Evolutionary conservation across 1,140 invertebrate species (phyloP).

Genomic region (Magallana angulata): DNA sequence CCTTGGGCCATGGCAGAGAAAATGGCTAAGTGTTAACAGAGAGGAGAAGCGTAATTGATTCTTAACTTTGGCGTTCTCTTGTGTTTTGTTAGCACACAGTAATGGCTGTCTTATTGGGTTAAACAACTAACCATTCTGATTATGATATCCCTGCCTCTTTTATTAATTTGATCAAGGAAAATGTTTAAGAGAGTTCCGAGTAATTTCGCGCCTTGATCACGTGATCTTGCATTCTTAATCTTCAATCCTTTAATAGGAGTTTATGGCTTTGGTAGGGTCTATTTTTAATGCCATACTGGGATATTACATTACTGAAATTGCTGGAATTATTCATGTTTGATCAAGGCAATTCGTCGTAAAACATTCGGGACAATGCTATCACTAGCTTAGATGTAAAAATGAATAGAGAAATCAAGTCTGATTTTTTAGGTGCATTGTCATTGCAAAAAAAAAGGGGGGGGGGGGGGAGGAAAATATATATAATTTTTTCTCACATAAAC

Average conservation of each 20-base stretch:
- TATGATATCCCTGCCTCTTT: slow-evolving; percentile 46
- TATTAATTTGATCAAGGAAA: slow-evolving; percentile 57
- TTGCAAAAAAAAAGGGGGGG: no score
- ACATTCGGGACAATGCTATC: no score
- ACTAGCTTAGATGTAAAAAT: no score
- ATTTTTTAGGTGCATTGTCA: no score
- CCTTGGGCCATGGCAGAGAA: slow-evolving; percentile 25
- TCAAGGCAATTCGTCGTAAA: no score
- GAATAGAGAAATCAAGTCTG: no score
- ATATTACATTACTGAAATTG: no score
- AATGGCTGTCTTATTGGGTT: slow-evolving; percentile 48
- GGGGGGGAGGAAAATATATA: no score
- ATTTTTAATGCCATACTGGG: neutral
- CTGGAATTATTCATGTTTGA: no score
- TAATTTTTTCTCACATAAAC: no score
- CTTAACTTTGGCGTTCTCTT: slow-evolving; percentile 34
- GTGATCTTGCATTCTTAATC: slow-evolving; percentile 16
- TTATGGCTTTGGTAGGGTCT: neutral
- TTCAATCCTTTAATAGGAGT: neutral
- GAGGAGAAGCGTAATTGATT: slow-evolving; percentile 44
- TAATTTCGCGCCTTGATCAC: slow-evolving; percentile 35
- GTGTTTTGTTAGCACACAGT: slow-evolving; percentile 46
- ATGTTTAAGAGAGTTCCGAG: slow-evolving; percentile 49
- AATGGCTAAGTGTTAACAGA: slow-evolving; percentile 42
- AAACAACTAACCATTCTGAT: slow-evolving; percentile 48